Evolutionary conservation across 2,797 vertebrate species (phyloP).

Genomic region (Phylloscopus collybita): DNA sequence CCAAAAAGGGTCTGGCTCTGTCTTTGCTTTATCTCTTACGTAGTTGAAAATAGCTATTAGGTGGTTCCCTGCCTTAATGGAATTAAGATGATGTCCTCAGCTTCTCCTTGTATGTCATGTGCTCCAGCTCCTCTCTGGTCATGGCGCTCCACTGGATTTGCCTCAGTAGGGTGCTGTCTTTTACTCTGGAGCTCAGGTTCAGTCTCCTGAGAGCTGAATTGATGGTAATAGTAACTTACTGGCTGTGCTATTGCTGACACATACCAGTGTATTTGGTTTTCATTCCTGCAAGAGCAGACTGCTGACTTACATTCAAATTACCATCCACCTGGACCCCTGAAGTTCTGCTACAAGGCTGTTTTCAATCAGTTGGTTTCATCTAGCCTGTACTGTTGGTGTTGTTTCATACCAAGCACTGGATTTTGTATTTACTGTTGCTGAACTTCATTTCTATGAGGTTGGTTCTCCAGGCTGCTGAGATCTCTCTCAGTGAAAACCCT

Average conservation of each 20-base stretch:
- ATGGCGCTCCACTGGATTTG: not conserved
- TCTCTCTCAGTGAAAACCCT: not conserved
- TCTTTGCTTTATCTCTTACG: not conserved
- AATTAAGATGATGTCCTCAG: not conserved
- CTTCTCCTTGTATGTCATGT: not conserved
- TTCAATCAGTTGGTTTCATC: not conserved
- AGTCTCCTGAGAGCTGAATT: not conserved
- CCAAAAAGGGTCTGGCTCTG: not conserved
- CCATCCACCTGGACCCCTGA: not conserved
- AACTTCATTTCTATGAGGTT: not conserved
- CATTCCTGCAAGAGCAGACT: not conserved
- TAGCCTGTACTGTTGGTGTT: not conserved
- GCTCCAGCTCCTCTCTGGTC: not conserved
- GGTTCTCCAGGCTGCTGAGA: not conserved
- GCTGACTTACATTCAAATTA: not conserved
- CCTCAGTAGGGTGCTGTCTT: not conserved
- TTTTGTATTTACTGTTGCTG: not conserved
- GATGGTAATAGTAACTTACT: not conserved
- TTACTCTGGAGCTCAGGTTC: not conserved
- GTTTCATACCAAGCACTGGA: not conserved
- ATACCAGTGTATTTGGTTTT: not conserved
- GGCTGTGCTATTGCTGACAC: not conserved
- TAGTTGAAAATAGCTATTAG: not conserved
- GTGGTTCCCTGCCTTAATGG: not conserved
- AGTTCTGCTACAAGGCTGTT: not conserved